Evolutionary conservation across 2,113 vertebrate species (phyloP), one percentile per base, ranked within the genome.

Genomic region (Crotalus horridus): DNA sequence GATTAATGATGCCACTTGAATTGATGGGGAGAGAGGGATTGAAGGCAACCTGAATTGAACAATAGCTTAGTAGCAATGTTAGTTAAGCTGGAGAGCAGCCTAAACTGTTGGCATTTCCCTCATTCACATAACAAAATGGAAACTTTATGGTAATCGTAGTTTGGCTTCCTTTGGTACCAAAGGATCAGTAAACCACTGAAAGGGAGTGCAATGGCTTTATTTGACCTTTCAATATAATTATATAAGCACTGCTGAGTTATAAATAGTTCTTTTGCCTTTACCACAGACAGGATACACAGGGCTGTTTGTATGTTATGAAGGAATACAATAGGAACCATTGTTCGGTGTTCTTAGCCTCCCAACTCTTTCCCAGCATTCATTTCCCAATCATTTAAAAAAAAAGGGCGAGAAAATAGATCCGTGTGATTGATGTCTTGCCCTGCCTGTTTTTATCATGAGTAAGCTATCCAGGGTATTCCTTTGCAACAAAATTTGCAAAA

Each of bases 181-280:
- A 89, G 29, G 17, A 85, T 91, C 91, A 92, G 90, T 94, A 94
- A 21, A 94, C 23, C 6, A 51, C 54, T 92, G 91, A 95, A 96
- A 95, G 89, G 91, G 95, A 96, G 93, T 2, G 58, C 92, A 89
- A 69, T 85, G 95, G 89, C 51, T 91, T 91, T 91, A 92, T 96
- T 94, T 92, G 95, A 94, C 91, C 94, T 94, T 94, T 95, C 87
- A 93, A 48, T 93, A 95, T 95, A 96, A 93, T 96, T 96, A 96
- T 93, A 88, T 95, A 95, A 96, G 92, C 48, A 87, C 69, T 90
- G 88, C 89, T 61, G 93, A 89, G 61, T 95, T 96, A 94, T 95
- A 93, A 95, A 96, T 94, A 95, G 89, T 93, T 95, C 24, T 95
- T 26, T 85, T 95, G 95, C 90, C 95, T 96, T 96, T 95, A 86